These are phyloP conservation scores for Lepisosteus oculatus DNA, from an alignment of 2,113 vertebrate species.

Conservation along the genomic window DNA sequence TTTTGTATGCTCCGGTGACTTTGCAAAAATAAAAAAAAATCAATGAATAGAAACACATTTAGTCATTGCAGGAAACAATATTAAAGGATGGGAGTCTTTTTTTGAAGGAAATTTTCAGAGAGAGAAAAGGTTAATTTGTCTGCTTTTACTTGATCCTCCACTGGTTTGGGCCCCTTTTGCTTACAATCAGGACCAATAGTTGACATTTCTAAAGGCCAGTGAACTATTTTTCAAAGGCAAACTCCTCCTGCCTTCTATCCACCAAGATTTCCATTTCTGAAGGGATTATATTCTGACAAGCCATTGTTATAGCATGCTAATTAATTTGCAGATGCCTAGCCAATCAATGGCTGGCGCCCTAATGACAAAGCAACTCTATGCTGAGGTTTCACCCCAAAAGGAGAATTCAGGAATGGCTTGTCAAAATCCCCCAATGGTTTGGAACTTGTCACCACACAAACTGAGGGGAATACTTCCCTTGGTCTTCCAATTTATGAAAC, in stretches of 20 bases:
- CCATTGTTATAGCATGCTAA: constrained; percentile 72
- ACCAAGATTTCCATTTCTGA: constrained; percentile 7
- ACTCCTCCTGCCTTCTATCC: background rate
- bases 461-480: background rate
- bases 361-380: constrained; percentile 52
- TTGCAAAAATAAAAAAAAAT: no score
- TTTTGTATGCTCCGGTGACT: no score
- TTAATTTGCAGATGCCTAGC: constrained; percentile 63
- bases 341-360: constrained; percentile 52
- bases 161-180: background rate
- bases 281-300: constrained; percentile 56
- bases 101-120: no score
- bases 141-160: background rate
- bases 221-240: background rate
- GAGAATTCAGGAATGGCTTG: constrained; percentile 42
- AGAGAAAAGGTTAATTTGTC: no score
- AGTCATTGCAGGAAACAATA: no score
- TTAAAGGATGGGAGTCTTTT: no score
- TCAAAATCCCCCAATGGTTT: constrained; percentile 18
- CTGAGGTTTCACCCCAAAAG: constrained; percentile 43
- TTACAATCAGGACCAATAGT: no score
- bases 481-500: background rate
- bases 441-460: background rate
- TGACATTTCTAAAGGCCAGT: background rate
- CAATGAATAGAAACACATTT: no score